Percentiles rank a stretch among this genome's conserved stretches.
Evolutionary conservation across 2,888 invertebrate species (phyloP).

Genomic region (Ochropleura leucogaster): DNA sequence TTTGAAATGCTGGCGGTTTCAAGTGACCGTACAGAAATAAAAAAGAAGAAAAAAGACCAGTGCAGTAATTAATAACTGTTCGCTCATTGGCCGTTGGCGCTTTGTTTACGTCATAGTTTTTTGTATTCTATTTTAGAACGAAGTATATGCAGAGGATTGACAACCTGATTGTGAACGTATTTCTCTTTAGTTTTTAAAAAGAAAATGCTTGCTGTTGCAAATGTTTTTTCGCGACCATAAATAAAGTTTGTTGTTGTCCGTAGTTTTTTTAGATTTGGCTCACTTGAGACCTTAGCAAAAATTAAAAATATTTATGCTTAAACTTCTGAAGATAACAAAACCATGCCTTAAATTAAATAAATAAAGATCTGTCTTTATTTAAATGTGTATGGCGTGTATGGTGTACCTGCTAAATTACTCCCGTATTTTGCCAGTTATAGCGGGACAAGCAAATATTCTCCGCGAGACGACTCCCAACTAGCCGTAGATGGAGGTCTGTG

Average conservation of each 20-base stretch:
- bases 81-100: constrained; percentile 55
- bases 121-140: constrained; percentile 36
- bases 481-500: too few relatives aligned
- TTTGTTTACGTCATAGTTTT: constrained; percentile 55
- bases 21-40: constrained; percentile 44
- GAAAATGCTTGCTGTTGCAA: background rate
- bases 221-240: background rate
- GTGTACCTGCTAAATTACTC: background rate
- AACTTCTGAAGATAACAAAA: too few relatives aligned
- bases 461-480: too few relatives aligned
- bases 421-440: background rate
- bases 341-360: too few relatives aligned
- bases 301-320: background rate
- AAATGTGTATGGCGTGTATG: too few relatives aligned
- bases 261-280: too few relatives aligned
- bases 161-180: constrained; percentile 12
- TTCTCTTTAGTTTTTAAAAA: background rate
- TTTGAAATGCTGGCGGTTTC: constrained; percentile 25
- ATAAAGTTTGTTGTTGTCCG: too few relatives aligned
- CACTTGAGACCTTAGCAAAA: background rate
- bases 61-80: constrained; percentile 57
- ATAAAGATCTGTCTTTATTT: too few relatives aligned
- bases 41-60: constrained; percentile 33
- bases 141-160: constrained; percentile 24
- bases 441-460: too few relatives aligned